These are phyloP conservation scores for Channa striata DNA, from an alignment of 2,797 vertebrate species.

Conservation along the genomic window DNA sequence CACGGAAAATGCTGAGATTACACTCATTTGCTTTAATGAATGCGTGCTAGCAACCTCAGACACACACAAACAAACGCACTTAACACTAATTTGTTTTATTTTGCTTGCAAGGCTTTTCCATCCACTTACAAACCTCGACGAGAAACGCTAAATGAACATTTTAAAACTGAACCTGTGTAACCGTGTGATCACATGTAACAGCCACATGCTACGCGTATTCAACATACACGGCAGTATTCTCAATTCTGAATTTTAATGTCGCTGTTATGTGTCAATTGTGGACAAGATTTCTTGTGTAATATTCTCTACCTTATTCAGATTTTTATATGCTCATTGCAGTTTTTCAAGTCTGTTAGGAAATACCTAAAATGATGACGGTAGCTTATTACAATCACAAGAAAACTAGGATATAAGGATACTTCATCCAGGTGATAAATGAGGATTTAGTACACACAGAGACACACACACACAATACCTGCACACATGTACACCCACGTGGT, in stretches of 20 bases:
- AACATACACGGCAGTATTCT: too few species aligned
- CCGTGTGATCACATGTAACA: neutral
- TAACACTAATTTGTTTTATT: constrained; percentile 17
- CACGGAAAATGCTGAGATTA: constrained; percentile 52
- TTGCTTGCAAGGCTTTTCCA: constrained; percentile 17
- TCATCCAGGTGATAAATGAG: constrained; percentile 23
- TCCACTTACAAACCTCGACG: neutral
- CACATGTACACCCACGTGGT: neutral
- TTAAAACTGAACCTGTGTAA: neutral
- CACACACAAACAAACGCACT: neutral
- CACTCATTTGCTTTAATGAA: constrained; percentile 35
- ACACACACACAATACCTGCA: neutral
- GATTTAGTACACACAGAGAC: neutral
- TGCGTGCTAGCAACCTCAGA: constrained; percentile 2
- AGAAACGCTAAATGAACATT: neutral
- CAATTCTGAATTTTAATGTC: neutral
- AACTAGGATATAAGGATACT: constrained; percentile 29
- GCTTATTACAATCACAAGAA: constrained; percentile 5
- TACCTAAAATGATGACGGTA: constrained; percentile 5
- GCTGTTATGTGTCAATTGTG: neutral
- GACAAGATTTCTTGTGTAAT: neutral
- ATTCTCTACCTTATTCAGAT: constrained; percentile 5
- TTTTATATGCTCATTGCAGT: constrained; percentile 23
- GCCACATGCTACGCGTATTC: too few species aligned
- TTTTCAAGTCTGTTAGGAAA: neutral